phyloP scores from a whole-genome alignment of 2,888 invertebrate species.

The Biston betularia region DNA sequence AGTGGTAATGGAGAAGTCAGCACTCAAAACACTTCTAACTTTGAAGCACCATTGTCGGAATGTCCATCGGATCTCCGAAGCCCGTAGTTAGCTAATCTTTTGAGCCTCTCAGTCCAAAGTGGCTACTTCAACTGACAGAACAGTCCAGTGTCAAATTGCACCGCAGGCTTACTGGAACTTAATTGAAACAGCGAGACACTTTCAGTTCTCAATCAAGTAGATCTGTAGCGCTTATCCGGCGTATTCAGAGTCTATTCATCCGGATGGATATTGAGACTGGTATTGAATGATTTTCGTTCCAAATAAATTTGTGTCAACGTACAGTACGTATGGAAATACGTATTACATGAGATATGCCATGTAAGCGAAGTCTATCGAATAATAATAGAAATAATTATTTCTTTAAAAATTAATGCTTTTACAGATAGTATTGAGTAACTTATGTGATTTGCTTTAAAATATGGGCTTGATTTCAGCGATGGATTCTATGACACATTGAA shows the following conservation, averaged over 20 bases:
- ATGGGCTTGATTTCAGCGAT: no score
- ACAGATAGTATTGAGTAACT: no score
- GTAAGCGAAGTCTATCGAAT: neutral
- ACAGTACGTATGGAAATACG: neutral
- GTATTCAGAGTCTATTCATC: neutral
- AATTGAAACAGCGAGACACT: slow-evolving; percentile 37
- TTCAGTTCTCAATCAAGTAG: slow-evolving; percentile 31
- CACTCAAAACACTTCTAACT: slow-evolving; percentile 16
- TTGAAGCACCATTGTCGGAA: slow-evolving; percentile 20
- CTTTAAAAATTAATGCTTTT: no score
- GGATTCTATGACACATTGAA: no score
- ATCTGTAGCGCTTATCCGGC: slow-evolving; percentile 16
- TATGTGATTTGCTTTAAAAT: no score
- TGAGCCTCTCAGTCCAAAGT: slow-evolving; percentile 29
- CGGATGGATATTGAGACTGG: slow-evolving; percentile 4
- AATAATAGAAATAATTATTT: no score
- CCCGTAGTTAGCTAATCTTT: slow-evolving; percentile 34
- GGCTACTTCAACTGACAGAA: slow-evolving; percentile 31
- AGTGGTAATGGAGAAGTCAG: slow-evolving; percentile 7
- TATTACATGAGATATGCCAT: neutral
- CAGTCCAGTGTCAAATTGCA: slow-evolving; percentile 35
- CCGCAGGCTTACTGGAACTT: slow-evolving; percentile 35
- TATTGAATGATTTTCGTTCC: slow-evolving; percentile 8
- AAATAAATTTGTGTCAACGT: neutral
- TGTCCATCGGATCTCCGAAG: slow-evolving; percentile 18